Conservation (phyloP, 2,797 vertebrate genomes). For the Hafferia zeledoni region DNA sequence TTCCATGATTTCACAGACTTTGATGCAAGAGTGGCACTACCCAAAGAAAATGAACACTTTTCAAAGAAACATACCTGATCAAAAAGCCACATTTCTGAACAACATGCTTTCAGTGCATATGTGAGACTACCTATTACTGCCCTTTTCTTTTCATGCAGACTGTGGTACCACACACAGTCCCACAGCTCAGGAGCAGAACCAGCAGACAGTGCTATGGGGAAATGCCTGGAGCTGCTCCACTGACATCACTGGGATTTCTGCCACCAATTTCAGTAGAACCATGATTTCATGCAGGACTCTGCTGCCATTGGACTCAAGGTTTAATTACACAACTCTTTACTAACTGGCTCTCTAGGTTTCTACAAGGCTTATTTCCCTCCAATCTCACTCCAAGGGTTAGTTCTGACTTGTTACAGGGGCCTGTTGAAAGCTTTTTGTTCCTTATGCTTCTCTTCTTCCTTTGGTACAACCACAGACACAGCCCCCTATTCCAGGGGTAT, state of each 20-base stretch:
- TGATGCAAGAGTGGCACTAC: not conserved
- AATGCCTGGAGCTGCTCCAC: not conserved
- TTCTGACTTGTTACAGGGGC: slow-evolving; percentile 9
- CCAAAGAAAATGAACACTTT: not conserved
- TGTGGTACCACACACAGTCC: not conserved
- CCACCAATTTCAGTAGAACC: slow-evolving; percentile 5
- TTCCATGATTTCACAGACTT: not conserved
- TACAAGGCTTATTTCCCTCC: not conserved
- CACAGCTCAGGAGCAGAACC: not conserved
- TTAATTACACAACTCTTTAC: not conserved
- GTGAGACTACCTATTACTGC: not conserved
- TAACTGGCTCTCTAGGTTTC: not conserved
- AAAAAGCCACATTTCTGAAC: not conserved
- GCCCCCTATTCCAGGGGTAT: not conserved
- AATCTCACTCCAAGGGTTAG: not conserved
- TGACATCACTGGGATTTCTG: slow-evolving; percentile 28
- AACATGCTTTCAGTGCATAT: not conserved
- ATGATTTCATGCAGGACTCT: slow-evolving; percentile 20
- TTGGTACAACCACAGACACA: not conserved
- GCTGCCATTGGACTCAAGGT: not conserved
- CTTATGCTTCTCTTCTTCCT: not conserved
- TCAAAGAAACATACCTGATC: not conserved
- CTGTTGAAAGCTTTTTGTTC: not conserved
- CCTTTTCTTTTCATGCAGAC: not conserved
- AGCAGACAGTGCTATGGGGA: not conserved